Evolutionary conservation across 2,797 vertebrate species (phyloP), one percentile per base, ranked within the genome.

Genomic region (Dipus sagitta): DNA sequence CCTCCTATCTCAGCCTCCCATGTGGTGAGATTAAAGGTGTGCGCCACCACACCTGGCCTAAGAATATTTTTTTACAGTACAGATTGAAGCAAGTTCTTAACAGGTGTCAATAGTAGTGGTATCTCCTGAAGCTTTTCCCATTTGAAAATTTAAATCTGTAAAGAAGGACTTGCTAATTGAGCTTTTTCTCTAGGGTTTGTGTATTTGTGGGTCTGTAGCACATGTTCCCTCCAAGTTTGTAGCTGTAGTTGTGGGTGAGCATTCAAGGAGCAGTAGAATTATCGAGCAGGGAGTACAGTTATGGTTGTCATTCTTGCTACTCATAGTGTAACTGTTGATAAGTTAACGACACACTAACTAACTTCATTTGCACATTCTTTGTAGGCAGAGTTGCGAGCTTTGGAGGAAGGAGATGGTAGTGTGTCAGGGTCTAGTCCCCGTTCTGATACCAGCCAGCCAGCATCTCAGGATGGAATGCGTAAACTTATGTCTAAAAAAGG

Each of bases 391-490:
- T 98, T 99, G 23, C 98, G 99, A 77, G 99, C 99, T 1, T 97
- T 99, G 94, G 99, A 99, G 97, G 99, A 99, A 94, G 99, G 99
- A 0, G 99, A 99, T n/a, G 99, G 98, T 47, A 99, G 99, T 9
- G 97, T 98, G 2, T 99, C 99, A 0, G 99, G 99, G 87, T 99
- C 99, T 68, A 99, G 99, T 97, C 99, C 99, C 0, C 98, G 98
- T 96, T 99, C 99, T 0, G 99, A 99, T 2, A 97, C 98, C 1
- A 99, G 99, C 97, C 98, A 98, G 83, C 96, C 98, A 0, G 97
- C 98, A 28, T 94, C 96, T 0, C 99, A 99, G 97, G 99, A 99
- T 0, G 97, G 98, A 4, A 96, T 98, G 94, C 98, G 98, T 72
- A 98, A 98, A 77, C 77, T 98, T 71, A 96, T 97, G 38, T 94